These are phyloP conservation scores for Lydus trimaculatus DNA, from an alignment of 2,888 invertebrate species.

Conservation along the genomic window DNA sequence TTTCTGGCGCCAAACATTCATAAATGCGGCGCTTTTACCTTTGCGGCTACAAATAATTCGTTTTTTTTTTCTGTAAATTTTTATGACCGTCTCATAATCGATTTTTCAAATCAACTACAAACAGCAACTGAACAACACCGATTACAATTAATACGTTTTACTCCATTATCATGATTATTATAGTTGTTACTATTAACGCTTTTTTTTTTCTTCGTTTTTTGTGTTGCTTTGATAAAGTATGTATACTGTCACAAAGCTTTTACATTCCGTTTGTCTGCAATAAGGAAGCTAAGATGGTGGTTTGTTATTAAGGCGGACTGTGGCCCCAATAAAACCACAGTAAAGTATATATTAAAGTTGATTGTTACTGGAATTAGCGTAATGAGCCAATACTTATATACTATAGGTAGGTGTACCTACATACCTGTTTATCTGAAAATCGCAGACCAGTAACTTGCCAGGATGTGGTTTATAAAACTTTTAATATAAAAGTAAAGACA, in stretches of 20 bases:
- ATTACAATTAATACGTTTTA: background rate
- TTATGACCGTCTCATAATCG: constrained; percentile 33
- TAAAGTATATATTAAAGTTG: constrained; percentile 50
- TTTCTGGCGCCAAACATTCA: constrained; percentile 41
- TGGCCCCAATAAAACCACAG: constrained; percentile 54
- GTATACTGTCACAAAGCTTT: constrained; percentile 34
- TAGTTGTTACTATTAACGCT: constrained; percentile 2
- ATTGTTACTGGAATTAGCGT: constrained; percentile 53
- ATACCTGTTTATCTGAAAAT: constrained; percentile 7
- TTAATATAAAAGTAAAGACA: constrained; percentile 37
- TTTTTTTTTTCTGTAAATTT: constrained; percentile 28
- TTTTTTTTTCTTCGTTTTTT: constrained; percentile 29
- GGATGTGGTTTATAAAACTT: constrained; percentile 43
- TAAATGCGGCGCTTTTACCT: constrained; percentile 42
- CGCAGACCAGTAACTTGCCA: constrained; percentile 29
- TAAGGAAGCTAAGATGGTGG: constrained; percentile 51
- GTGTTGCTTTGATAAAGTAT: constrained; percentile 27
- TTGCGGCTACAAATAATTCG: constrained; percentile 18
- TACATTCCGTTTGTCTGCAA: constrained; percentile 50
- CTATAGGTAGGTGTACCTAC: background rate
- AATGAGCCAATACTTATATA: constrained; percentile 45
- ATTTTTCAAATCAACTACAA: background rate
- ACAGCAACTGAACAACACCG: background rate
- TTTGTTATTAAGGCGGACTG: constrained; percentile 57
- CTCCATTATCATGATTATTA: constrained; percentile 13